A percentile compares a stretch with the other conserved stretches of the same genome.
phyloP scores from a whole-genome alignment of 2,888 invertebrate species.

The Chaetogeoica ovagalla region DNA sequence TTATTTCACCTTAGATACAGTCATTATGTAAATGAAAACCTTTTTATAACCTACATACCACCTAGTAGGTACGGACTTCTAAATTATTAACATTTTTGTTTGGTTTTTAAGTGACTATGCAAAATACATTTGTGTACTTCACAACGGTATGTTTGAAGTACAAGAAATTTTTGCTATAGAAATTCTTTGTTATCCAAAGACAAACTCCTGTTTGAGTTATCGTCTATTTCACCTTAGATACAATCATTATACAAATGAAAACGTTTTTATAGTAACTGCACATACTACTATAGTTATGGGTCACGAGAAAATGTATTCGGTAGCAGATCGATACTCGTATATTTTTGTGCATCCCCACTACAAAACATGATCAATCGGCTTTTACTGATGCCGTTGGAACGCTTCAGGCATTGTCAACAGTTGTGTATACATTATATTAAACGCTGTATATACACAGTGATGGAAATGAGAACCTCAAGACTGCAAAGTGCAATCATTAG shows the following conservation, averaged over 20 bases:
- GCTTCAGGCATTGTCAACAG: too few relatives aligned
- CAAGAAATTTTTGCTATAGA: conserved; percentile 16
- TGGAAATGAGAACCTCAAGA: too few relatives aligned
- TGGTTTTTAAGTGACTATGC: not conserved
- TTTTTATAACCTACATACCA: not conserved
- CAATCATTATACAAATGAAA: not conserved
- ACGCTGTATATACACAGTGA: too few relatives aligned
- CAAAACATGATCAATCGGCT: too few relatives aligned
- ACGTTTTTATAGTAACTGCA: too few relatives aligned
- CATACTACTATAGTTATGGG: not conserved
- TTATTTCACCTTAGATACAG: conserved; percentile 37
- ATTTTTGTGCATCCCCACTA: too few relatives aligned
- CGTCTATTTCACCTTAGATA: conserved; percentile 35
- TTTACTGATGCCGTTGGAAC: too few relatives aligned
- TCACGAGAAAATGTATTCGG: too few relatives aligned
- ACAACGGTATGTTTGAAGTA: not conserved
- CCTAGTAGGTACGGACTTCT: too few relatives aligned
- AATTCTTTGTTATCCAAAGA: conserved; percentile 34
- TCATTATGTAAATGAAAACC: not conserved
- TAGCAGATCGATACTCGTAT: too few relatives aligned
- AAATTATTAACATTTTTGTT: not conserved
- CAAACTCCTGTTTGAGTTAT: not conserved
- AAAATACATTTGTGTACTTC: conserved; percentile 31
- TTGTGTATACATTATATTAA: too few relatives aligned
- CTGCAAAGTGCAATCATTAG: too few relatives aligned